Evolutionary conservation across 2,113 vertebrate species (phyloP).

Genomic region (Myotis davidii): DNA sequence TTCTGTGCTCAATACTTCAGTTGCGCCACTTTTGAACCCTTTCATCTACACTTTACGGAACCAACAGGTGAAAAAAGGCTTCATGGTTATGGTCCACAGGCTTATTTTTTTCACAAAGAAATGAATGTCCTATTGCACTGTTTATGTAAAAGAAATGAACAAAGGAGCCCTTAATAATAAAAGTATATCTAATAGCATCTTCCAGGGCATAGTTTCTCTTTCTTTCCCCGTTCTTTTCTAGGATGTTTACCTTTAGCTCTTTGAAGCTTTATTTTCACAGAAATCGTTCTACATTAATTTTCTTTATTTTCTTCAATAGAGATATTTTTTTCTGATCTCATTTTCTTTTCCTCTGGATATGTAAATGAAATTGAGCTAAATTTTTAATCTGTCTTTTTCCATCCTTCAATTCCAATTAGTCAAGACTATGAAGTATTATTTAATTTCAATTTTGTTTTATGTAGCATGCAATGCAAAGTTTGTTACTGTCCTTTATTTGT

Average conservation of each 20-base stretch:
- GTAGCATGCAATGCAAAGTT: not conserved
- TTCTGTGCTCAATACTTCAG: conserved; percentile 67
- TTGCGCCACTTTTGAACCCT: conserved; percentile 74
- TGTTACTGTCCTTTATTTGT: not conserved
- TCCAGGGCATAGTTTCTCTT: not conserved
- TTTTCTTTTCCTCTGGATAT: not conserved
- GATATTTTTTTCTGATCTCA: not conserved
- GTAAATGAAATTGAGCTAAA: not conserved
- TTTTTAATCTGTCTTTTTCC: not conserved
- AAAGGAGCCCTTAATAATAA: not conserved
- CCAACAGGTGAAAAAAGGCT: conserved; percentile 67
- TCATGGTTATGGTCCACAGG: not conserved
- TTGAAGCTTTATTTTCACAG: not conserved
- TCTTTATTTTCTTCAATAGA: not conserved
- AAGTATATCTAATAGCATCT: not conserved
- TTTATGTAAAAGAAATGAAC: not conserved
- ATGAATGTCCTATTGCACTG: not conserved
- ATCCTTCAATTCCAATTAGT: not conserved
- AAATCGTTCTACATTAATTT: not conserved
- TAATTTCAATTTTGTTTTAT: not conserved
- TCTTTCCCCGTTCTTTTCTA: not conserved
- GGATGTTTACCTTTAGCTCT: not conserved
- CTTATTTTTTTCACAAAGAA: not conserved
- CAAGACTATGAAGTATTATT: not conserved
- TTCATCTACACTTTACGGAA: conserved; percentile 76